Base-by-base conservation (phyloP, 2,888 invertebrate species). In the Epistrophella euchroma region DNA sequence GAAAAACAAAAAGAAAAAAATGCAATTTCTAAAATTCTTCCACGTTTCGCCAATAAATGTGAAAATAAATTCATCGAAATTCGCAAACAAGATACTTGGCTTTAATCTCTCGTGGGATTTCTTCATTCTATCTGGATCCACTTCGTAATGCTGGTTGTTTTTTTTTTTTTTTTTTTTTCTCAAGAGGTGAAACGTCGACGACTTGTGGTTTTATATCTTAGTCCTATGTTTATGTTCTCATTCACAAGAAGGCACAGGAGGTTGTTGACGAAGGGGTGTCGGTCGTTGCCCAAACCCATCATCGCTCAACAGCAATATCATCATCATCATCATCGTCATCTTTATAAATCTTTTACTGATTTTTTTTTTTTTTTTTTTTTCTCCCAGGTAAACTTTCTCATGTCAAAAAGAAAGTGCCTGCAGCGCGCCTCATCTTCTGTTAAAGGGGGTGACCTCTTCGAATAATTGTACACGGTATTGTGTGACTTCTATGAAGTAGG, bases 21-120 rank as follows among this genome's bases (percentile, higher is more conserved):
- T 58, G 66, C 62, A 78, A 78, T 83, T 84, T 84, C 79, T 75
- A 71, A 84, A 84, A 84, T 84, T 84, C 84, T 47, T 71, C 28
- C 84, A 84, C 84, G 79, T 79, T 84, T 75, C 58, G 74, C 66
- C 74, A 71, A 71, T 84, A 78, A 83, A 78, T 83, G 83, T 70
- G 83, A 78, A 83, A 74, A 83, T 52, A 75, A 71, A 79, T 75
- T 84, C 60, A 22, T 60, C 71, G 75, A 75, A 66, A 66, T 66
- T 47, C 19, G 47, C 47, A 74, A 84, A 71, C 64, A 66, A 64
- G 75, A 78, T 45, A 71, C 68, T 71, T 71, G 40, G 66, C 56
- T 71, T 11, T 35, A 43, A 50, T 70, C 50, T 22, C 84, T 58
- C 84, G 35, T 71, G 74, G 62, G 52, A 64, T 62, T 60, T 32